Conservation (phyloP, 2,888 invertebrate genomes). For the Drosophila yooni region DNA sequence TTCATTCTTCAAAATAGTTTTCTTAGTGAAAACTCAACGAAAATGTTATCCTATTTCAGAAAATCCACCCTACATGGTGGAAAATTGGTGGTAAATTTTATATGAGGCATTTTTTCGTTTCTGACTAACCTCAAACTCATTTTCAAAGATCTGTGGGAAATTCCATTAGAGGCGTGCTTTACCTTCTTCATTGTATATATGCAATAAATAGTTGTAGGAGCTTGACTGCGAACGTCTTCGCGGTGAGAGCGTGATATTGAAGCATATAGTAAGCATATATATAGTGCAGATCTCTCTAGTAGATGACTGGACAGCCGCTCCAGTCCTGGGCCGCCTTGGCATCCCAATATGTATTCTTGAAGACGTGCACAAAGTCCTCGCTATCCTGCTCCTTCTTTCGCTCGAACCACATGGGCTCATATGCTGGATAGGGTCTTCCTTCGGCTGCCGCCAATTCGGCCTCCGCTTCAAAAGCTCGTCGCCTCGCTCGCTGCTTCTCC, state of each 20-base stretch:
- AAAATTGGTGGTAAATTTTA: background rate
- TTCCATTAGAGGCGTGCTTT: background rate
- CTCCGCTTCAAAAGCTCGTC: slow-evolving; percentile 92
- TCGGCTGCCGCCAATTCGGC: slow-evolving; percentile 89
- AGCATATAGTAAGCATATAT: slow-evolving; percentile 40
- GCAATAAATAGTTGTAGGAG: slow-evolving; percentile 45
- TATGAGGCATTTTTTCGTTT: background rate
- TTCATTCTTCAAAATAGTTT: background rate
- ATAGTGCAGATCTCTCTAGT: slow-evolving; percentile 64
- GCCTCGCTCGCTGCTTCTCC: slow-evolving; percentile 95
- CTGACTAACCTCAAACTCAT: background rate
- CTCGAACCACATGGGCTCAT: slow-evolving; percentile 95
- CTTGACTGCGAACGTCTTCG: slow-evolving; percentile 33
- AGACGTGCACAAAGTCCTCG: slow-evolving; percentile 90
- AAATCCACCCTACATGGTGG: background rate
- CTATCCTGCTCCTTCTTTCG: slow-evolving; percentile 90
- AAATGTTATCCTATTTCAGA: background rate
- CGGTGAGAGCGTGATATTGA: slow-evolving; percentile 33
- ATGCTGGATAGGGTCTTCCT: slow-evolving; percentile 88
- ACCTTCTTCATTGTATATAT: slow-evolving; percentile 23
- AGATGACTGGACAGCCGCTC: slow-evolving; percentile 95
- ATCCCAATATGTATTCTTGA: slow-evolving; percentile 96
- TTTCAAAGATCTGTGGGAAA: background rate
- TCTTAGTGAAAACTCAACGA: background rate
- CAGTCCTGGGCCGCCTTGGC: slow-evolving; percentile 95